Base-by-base conservation (phyloP, 1,140 invertebrate genomes). In the Centruroides vittatus region DNA sequence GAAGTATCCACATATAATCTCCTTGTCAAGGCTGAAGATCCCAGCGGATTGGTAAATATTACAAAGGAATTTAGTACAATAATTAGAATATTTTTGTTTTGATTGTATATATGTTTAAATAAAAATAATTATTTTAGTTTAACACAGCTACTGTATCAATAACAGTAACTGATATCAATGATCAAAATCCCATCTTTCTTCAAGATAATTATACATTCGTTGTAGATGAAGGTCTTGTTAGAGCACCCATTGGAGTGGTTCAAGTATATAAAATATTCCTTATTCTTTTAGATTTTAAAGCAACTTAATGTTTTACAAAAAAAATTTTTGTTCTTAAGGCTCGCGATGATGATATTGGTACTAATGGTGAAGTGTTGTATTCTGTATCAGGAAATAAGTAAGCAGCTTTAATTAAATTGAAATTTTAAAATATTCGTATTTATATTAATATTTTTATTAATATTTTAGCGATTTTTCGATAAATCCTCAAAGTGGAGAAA, bases 111-210 rank as follows among this genome's bases (percentile, higher is more conserved):
- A 23, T 23, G 2, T 2, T 23, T 23, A 23, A 23, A 23, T 23
- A 23, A 23, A 23, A 23, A 23, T 23, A 23, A 23, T 23, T 23
- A 23, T 23, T 23, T 23, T 23, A 66, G 63, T 84, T 83, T 1
- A 87, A 82, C 63, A 88, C 85, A 2, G 84, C 86, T 0, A 89
- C 84, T 2, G 84, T 93, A 0, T 89, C 90, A 68, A 88, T 94
- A 23, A 86, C 84, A 70, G 86, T 94, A 0, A 88, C 86, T 0
- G 90, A 93, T 69, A 89, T 91, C 48, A 93, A 93, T 68, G 89
- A 93, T 67, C 89, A 91, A 64, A 73, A 67, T 58, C 74, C 74
- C 35, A 84, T 86, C 66, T 93, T 93, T 70, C 79, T 85, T 6
- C 81, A 82, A 36, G 66, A 82, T 50, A 86, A 86, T 0, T 93